Percentiles rank a stretch among this genome's conserved stretches.
Evolutionary conservation across 2,113 vertebrate genomes (phyloP).

Genomic region (Noturus placidus): DNA sequence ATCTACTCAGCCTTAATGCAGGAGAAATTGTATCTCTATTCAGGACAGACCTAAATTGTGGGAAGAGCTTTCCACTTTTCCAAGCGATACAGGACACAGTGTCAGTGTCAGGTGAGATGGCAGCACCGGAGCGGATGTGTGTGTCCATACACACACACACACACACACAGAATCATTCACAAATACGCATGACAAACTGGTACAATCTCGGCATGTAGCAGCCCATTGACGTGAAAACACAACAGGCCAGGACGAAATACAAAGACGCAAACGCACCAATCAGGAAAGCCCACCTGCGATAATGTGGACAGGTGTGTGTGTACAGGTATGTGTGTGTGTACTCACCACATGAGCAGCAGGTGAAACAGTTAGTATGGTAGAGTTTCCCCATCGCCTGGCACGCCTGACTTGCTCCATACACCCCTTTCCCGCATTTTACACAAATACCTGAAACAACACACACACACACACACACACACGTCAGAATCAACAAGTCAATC

Average conservation of each 20-base stretch:
- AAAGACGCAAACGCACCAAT: constrained; percentile 26
- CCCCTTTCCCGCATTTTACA: constrained; percentile 95
- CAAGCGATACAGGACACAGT: constrained; percentile 65
- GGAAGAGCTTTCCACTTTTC: constrained; percentile 66
- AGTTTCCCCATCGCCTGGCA: constrained; percentile 98
- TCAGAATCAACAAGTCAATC: background rate
- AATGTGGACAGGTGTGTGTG: background rate
- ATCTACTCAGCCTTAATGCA: constrained; percentile 66
- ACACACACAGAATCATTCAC: constrained; percentile 5
- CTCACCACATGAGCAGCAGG: constrained; percentile 97
- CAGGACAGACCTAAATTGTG: constrained; percentile 65
- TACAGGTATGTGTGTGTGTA: constrained; percentile 44
- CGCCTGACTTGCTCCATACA: constrained; percentile 95
- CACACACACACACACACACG: constrained; percentile 11
- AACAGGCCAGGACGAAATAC: background rate
- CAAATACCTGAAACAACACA: constrained; percentile 83
- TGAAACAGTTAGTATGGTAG: constrained; percentile 98
- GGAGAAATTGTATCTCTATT: constrained; percentile 64
- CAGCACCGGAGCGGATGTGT: constrained; percentile 17
- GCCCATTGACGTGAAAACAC: background rate
- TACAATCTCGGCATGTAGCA: background rate
- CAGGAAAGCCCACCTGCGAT: background rate
- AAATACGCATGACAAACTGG: background rate
- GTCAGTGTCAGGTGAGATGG: constrained; percentile 61
- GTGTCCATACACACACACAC: constrained; percentile 6